These are phyloP conservation scores for Colossoma macropomum DNA, from an alignment of 2,113 vertebrate genomes.

Conservation along the genomic window DNA sequence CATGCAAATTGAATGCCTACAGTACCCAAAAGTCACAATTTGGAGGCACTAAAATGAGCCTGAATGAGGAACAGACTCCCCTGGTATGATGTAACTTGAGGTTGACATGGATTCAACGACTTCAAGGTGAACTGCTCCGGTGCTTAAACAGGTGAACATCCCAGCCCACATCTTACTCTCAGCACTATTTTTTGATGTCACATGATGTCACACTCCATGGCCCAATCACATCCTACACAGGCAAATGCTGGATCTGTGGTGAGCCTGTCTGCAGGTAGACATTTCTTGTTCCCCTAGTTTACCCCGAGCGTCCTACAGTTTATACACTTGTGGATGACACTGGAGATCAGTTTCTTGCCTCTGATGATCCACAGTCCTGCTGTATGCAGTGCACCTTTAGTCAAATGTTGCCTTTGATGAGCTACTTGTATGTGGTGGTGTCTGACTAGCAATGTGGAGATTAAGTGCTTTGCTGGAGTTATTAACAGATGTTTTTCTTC, in stretches of 20 bases:
- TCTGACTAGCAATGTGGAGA: neutral
- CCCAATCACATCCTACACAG: constrained; percentile 7
- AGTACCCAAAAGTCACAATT: too few relatives aligned
- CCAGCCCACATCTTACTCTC: neutral
- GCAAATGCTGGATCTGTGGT: neutral
- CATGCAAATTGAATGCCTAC: too few relatives aligned
- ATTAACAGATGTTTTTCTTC: constrained; percentile 23
- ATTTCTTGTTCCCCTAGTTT: constrained; percentile 14
- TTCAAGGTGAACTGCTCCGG: constrained; percentile 6
- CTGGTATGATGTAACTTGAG: constrained; percentile 11
- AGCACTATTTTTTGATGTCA: neutral
- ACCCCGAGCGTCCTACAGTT: constrained; percentile 4
- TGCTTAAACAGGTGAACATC: constrained; percentile 5
- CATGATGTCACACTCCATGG: constrained; percentile 3
- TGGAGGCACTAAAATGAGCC: too few relatives aligned
- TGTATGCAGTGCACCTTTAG: neutral
- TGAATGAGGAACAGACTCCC: too few relatives aligned
- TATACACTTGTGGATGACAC: neutral
- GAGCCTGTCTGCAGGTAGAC: neutral
- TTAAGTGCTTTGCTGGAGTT: neutral
- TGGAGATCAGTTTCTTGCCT: constrained; percentile 4
- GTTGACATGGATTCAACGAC: constrained; percentile 1
- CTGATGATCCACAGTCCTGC: neutral
- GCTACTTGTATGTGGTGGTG: neutral
- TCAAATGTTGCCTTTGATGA: neutral